Base-by-base conservation (phyloP, 1,140 invertebrate species). In the Drosophila obscura region DNA sequence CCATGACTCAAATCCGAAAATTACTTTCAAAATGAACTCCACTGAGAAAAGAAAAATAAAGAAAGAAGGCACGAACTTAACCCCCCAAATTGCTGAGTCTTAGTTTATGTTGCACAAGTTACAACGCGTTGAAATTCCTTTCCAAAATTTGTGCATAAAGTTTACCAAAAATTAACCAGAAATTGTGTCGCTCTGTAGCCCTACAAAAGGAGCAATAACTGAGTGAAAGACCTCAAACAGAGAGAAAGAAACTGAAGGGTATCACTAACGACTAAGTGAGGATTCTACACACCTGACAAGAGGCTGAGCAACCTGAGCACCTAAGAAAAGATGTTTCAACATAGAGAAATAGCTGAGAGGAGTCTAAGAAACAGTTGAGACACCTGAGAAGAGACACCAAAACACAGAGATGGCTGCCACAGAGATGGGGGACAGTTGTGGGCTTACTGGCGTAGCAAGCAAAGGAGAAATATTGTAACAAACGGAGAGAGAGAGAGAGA, bases 81-180 rank as follows among this genome's bases (percentile, higher is more conserved):
- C 4, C 1, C 4, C 1, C 11, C 35, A 9, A 11, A 9, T 9
- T 4, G 9, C 9, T 9, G 9, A 66, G 51, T 16, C 45, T 19
- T 58, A 41, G 57, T 78, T 77, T 49, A 55, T 69, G 57, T 49
- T 49, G 8, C 45, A 43, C 7, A 22, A 41, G 22, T 65, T 67
- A 11, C 4, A 39, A 39, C 11, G 13, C 35, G 11, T 46, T 28
- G 26, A 11, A 50, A 59, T 41, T 19, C 43, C 8, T 31, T 41
- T 49, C 35, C 46, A 31, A 22, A 49, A 50, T 61, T 41, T 49
- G 31, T 43, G 55, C 66, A 73, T 80, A 79, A 71, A 80, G 75
- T 62, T 41, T 31, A 39, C 9, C 8, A 61, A 61, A 61, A 65
- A 61, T 78, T 68, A 57, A 28, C 48, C 41, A 15, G 24, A 68